A percentile compares a stretch with the other conserved stretches of the same genome.
Evolutionary conservation across 2,797 vertebrate species (phyloP).

Genomic region (Chanos chanos): DNA sequence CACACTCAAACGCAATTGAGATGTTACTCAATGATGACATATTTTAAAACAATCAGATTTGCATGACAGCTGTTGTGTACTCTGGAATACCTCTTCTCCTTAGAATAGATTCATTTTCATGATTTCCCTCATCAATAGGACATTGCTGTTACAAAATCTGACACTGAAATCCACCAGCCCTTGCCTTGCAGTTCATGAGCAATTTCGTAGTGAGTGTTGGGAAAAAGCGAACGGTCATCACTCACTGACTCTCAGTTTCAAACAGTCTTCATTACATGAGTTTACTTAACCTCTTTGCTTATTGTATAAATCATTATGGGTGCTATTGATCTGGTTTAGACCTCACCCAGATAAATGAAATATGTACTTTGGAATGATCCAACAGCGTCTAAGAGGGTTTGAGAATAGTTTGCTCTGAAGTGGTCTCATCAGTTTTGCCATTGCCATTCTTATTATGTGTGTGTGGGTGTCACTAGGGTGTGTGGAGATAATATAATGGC

Average conservation of each 20-base stretch:
- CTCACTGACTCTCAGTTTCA: too few relatives aligned
- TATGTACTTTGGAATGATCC: too few relatives aligned
- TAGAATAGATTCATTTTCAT: constrained; percentile 27
- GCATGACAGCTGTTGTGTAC: constrained; percentile 37
- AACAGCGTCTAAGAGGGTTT: neutral
- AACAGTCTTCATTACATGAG: neutral
- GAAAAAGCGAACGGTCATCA: neutral
- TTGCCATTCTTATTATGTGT: neutral
- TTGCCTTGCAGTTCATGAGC: constrained; percentile 24
- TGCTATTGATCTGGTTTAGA: neutral
- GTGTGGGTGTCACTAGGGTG: neutral
- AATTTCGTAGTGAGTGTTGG: constrained; percentile 7
- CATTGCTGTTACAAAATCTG: constrained; percentile 39
- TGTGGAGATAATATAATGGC: constrained; percentile 43
- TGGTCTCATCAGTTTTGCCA: too few relatives aligned
- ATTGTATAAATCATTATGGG: neutral
- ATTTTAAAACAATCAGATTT: constrained; percentile 36
- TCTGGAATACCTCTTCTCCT: constrained; percentile 30
- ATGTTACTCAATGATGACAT: constrained; percentile 30
- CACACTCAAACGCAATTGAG: constrained; percentile 18
- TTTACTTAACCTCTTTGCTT: neutral
- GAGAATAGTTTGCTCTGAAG: neutral
- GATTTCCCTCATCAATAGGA: constrained; percentile 32
- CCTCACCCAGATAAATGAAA: neutral
- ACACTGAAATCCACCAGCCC: constrained; percentile 19